Conservation (phyloP, 2,113 vertebrate species). For the Ciconia stormi region DNA sequence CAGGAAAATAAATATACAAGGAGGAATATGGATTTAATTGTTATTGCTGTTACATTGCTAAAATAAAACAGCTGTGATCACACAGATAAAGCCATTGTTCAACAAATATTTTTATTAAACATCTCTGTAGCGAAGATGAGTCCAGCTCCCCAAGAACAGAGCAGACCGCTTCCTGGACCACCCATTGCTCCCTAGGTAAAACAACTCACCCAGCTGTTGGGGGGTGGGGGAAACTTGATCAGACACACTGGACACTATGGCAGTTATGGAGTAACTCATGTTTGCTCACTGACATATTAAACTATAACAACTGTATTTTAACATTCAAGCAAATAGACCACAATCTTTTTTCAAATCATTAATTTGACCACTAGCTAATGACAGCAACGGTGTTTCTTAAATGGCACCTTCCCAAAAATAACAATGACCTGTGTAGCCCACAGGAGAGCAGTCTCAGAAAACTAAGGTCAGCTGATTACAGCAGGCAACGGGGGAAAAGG, state of each 20-base stretch:
- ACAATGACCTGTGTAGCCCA: not conserved
- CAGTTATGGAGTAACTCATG: not conserved
- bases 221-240: not conserved
- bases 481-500: not conserved
- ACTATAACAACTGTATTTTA: not conserved
- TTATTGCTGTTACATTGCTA: slow-evolving; percentile 67
- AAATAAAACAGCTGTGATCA: slow-evolving; percentile 82
- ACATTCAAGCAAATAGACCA: not conserved
- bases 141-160: slow-evolving; percentile 60
- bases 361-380: not conserved
- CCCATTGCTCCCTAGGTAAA: slow-evolving; percentile 61
- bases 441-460: not conserved
- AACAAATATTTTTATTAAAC: slow-evolving; percentile 74
- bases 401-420: not conserved
- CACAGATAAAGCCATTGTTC: slow-evolving; percentile 77
- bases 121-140: slow-evolving; percentile 57
- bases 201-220: slow-evolving; percentile 5
- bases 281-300: not conserved
- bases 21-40: slow-evolving; percentile 78
- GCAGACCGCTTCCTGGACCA: slow-evolving; percentile 62
- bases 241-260: not conserved
- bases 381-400: not conserved
- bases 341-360: not conserved
- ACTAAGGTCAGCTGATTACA: not conserved
- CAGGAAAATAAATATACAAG: slow-evolving; percentile 77